Percentiles rank a stretch among this genome's conserved stretches.
Evolutionary conservation across 2,113 vertebrate species (phyloP).

Genomic region (Nicator chloris): DNA sequence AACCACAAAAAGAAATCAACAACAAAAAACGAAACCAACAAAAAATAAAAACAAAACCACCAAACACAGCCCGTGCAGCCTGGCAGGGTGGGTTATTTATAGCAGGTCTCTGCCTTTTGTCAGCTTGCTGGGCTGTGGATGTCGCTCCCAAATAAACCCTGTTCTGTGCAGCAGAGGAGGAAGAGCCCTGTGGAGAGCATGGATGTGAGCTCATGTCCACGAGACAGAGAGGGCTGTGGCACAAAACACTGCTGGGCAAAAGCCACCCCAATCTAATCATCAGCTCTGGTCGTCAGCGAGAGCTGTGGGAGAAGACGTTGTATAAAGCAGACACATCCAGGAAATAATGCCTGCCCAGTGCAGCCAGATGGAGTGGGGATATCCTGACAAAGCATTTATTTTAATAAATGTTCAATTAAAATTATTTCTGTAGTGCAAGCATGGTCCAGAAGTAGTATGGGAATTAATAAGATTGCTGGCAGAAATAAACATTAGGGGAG

Average conservation of each 20-base stretch:
- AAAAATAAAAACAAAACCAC: neutral
- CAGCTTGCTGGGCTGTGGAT: neutral
- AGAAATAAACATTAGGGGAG: neutral
- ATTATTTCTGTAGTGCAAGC: slow-evolving; percentile 21
- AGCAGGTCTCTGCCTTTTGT: slow-evolving; percentile 26
- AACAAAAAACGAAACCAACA: neutral
- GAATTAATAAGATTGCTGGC: slow-evolving; percentile 31
- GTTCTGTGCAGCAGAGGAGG: neutral
- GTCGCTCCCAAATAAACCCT: neutral
- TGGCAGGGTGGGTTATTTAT: neutral
- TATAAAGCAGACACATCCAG: slow-evolving; percentile 50
- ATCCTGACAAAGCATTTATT: slow-evolving; percentile 58
- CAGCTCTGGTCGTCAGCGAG: neutral
- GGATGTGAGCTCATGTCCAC: neutral
- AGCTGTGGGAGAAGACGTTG: slow-evolving; percentile 7
- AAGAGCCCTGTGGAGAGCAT: neutral
- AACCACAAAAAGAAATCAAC: neutral
- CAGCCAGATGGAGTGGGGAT: slow-evolving; percentile 48
- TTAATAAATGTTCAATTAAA: slow-evolving; percentile 53
- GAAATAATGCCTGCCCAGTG: slow-evolving; percentile 46
- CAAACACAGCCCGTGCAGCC: neutral
- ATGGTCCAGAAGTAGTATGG: slow-evolving; percentile 28
- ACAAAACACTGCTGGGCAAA: neutral
- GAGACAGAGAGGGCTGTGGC: neutral
- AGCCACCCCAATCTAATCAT: slow-evolving; percentile 36